A percentile compares a stretch with the other conserved stretches of the same genome.
Evolutionary conservation across 2,888 invertebrate species (phyloP).

Genomic region (Fissipunctia ypsillon): DNA sequence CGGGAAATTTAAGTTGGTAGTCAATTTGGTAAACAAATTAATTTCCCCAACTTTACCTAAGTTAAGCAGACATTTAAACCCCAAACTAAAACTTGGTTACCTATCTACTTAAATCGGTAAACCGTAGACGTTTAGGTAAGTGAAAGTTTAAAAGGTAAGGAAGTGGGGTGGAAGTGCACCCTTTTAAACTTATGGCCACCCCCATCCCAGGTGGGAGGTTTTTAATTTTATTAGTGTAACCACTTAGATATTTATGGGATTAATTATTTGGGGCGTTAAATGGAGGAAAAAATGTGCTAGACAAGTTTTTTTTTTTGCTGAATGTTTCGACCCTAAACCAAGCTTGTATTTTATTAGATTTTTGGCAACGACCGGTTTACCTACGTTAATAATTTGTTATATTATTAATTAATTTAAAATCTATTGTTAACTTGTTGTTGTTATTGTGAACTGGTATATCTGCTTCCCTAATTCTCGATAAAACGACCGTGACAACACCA

Average conservation of each 20-base stretch:
- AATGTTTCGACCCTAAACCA: background rate
- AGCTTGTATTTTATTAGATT: background rate
- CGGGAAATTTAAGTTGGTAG: too few relatives aligned
- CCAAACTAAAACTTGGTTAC: background rate
- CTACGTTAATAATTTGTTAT: too few relatives aligned
- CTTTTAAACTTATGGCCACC: conserved; percentile 25
- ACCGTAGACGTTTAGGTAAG: conserved; percentile 21
- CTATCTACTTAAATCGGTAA: conserved; percentile 28
- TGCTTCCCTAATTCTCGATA: background rate
- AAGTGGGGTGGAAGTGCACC: conserved; percentile 32
- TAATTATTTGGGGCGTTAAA: conserved; percentile 16
- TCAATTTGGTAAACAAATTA: too few relatives aligned
- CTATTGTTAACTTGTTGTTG: background rate
- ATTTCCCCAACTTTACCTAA: too few relatives aligned
- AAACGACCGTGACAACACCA: background rate
- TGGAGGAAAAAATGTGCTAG: background rate
- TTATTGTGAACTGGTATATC: background rate
- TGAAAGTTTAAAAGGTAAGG: conserved; percentile 53
- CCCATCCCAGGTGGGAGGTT: conserved; percentile 23
- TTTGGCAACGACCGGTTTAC: background rate
- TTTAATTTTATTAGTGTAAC: conserved; percentile 36
- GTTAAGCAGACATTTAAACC: conserved; percentile 3
- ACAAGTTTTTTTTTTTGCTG: background rate
- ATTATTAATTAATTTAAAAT: background rate
- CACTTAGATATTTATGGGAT: conserved; percentile 35